These are phyloP conservation scores for Euthynnus affinis DNA, from an alignment of 2,797 vertebrate species.

Conservation along the genomic window DNA sequence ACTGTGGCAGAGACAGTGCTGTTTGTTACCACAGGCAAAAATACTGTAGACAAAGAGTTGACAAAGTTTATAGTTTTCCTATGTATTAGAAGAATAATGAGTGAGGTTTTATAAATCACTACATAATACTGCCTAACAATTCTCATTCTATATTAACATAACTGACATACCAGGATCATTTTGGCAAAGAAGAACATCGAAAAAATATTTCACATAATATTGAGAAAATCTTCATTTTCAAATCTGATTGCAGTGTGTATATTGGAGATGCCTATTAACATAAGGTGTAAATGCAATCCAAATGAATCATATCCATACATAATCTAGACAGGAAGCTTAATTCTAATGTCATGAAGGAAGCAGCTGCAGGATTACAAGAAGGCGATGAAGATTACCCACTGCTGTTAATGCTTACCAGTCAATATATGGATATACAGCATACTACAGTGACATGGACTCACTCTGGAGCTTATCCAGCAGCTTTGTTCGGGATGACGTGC, in stretches of 20 bases:
- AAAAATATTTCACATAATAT: too few relatives aligned
- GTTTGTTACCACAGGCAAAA: too few relatives aligned
- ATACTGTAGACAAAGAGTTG: too few relatives aligned
- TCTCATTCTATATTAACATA: too few relatives aligned
- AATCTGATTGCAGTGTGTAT: not conserved
- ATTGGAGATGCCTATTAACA: not conserved
- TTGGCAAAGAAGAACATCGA: not conserved
- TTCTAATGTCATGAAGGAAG: not conserved
- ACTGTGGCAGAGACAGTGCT: too few relatives aligned
- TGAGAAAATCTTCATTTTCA: too few relatives aligned
- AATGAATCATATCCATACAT: not conserved
- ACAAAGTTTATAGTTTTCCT: too few relatives aligned
- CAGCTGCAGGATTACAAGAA: conserved; percentile 2
- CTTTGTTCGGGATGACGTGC: conserved; percentile 92
- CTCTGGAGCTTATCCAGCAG: conserved; percentile 98
- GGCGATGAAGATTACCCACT: not conserved
- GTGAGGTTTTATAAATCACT: too few relatives aligned
- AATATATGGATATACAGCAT: not conserved
- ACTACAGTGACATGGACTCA: conserved; percentile 80
- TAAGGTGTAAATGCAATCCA: not conserved
- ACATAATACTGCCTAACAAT: too few relatives aligned
- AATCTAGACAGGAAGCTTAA: not conserved
- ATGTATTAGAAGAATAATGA: too few relatives aligned
- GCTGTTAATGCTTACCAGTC: not conserved
- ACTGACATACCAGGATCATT: not conserved